Percentiles rank a stretch among this genome's conserved stretches.
Conservation (phyloP, 2,113 vertebrate genomes). For the Peucedramus taeniatus region DNA sequence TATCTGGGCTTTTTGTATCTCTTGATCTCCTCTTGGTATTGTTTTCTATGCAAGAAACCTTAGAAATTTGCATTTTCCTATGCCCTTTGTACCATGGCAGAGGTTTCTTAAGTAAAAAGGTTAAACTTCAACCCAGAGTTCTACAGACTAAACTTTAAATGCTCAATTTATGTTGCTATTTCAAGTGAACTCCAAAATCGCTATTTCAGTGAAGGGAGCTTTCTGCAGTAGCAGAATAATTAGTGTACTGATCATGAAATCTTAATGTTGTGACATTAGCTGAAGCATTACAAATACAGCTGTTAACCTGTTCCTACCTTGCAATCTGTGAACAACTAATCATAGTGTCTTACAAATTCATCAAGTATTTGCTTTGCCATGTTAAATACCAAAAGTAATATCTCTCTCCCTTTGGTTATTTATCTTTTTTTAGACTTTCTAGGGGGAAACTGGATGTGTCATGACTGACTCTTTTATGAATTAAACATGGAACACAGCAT, state of each 20-base stretch:
- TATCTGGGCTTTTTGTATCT: no score
- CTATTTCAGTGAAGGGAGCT: not conserved
- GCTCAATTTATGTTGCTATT: no score
- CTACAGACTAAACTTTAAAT: no score
- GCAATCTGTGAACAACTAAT: not conserved
- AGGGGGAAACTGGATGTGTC: not conserved
- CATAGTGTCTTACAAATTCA: not conserved
- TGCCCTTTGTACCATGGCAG: no score
- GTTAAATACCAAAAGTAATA: not conserved
- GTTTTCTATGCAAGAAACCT: no score
- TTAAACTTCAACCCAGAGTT: no score
- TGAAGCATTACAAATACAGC: not conserved
- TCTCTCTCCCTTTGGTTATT: not conserved
- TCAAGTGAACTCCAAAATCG: no score
- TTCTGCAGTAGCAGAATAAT: not conserved
- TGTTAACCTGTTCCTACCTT: not conserved
- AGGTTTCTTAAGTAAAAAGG: no score
- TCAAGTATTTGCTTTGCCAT: not conserved
- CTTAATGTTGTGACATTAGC: not conserved
- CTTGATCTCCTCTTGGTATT: no score
- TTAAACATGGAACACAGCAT: not conserved
- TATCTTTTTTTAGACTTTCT: not conserved
- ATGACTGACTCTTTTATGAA: not conserved
- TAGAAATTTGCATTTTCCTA: no score
- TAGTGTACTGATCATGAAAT: not conserved